Evolutionary conservation across 1,140 invertebrate species (phyloP).

Genomic region (Sarcophaga bullata): DNA sequence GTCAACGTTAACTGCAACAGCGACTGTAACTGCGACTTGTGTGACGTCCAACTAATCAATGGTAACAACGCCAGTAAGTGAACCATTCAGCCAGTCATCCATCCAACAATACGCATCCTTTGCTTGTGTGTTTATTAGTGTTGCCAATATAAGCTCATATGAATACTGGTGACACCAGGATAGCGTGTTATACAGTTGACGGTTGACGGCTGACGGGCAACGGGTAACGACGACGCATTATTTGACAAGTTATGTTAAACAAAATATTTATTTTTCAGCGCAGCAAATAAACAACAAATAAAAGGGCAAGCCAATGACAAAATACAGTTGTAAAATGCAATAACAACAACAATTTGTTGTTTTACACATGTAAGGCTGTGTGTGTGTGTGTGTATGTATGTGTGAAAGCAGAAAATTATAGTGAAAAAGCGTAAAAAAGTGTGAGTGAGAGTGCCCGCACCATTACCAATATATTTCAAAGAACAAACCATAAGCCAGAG

Average conservation of each 20-base stretch:
- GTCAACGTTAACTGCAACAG: slow-evolving; percentile 19
- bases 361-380: background rate
- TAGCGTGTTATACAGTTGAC: no score
- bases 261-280: slow-evolving; percentile 16
- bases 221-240: background rate
- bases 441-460: background rate
- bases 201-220: no score
- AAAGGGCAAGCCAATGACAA: slow-evolving; percentile 16
- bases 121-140: no score
- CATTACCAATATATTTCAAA: background rate
- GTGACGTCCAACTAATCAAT: slow-evolving; percentile 32
- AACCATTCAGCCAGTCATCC: background rate
- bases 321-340: background rate
- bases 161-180: no score
- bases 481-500: slow-evolving; percentile 9
- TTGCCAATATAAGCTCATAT: no score
- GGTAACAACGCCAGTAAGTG: slow-evolving; percentile 11
- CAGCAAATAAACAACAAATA: slow-evolving; percentile 38
- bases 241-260: slow-evolving; percentile 28
- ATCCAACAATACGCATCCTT: background rate
- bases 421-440: no score
- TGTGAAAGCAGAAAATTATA: no score
- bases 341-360: slow-evolving; percentile 6
- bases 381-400: no score
- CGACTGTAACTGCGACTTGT: background rate